Conservation (phyloP, 2,888 invertebrate species). For the Lasioglossum villosulum region DNA sequence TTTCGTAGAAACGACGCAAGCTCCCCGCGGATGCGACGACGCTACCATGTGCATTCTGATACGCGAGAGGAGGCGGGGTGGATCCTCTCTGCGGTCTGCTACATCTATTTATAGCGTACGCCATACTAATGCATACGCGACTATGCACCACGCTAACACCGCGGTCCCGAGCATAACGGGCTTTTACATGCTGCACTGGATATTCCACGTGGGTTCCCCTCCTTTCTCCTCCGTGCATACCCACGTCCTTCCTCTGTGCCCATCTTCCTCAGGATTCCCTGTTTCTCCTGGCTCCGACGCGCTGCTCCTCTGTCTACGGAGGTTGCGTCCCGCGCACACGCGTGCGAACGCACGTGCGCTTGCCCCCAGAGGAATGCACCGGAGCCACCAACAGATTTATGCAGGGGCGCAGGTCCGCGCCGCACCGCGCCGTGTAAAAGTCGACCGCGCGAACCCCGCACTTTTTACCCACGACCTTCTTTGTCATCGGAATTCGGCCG, state of each 20-base stretch:
- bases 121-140: conserved; percentile 67
- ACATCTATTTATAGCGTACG: conserved; percentile 74
- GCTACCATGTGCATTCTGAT: conserved; percentile 48
- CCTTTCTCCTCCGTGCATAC: not conserved
- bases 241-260: not conserved
- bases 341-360: conserved; percentile 64
- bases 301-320: conserved; percentile 18
- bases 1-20: conserved; percentile 17
- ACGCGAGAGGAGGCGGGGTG: conserved; percentile 52
- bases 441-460: conserved; percentile 10
- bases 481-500: too few relatives aligned
- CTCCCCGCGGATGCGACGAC: conserved; percentile 30
- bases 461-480: conserved; percentile 15
- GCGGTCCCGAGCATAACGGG: conserved; percentile 72
- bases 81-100: conserved; percentile 73
- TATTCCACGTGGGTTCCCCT: conserved; percentile 58
- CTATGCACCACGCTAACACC: conserved; percentile 55
- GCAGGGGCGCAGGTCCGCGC: conserved; percentile 7
- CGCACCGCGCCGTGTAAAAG: conserved; percentile 39
- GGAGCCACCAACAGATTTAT: conserved; percentile 45
- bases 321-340: conserved; percentile 54
- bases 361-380: conserved; percentile 43
- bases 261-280: conserved; percentile 28
- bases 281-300: conserved; percentile 27
- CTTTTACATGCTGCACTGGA: conserved; percentile 72